A percentile compares a stretch with the other conserved stretches of the same genome.
Conservation (phyloP, 1,140 invertebrate genomes). For the Caenorhabditis elegans region DNA sequence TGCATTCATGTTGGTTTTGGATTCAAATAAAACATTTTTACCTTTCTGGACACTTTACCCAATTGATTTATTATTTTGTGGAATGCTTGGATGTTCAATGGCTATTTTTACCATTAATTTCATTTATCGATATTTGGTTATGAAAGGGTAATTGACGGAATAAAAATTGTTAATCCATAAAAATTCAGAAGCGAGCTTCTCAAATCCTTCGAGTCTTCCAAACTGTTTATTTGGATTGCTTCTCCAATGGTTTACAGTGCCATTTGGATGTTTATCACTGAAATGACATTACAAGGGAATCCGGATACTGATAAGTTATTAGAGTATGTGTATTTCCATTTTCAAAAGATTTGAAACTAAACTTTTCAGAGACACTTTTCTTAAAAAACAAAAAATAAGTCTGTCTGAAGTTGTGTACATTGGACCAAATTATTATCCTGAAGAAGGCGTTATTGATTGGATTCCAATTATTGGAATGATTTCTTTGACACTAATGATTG, state of each 20-base stretch:
- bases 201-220: not conserved
- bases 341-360: no score
- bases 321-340: not conserved
- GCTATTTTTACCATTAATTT: not conserved
- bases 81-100: slow-evolving; percentile 4
- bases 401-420: not conserved
- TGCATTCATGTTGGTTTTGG: not conserved
- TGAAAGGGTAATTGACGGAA: not conserved
- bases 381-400: not conserved
- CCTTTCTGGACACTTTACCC: not conserved
- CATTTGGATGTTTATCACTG: not conserved
- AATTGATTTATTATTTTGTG: not conserved
- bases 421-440: not conserved
- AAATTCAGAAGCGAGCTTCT: not conserved
- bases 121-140: slow-evolving; percentile 13
- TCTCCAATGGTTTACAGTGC: not conserved
- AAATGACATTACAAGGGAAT: not conserved
- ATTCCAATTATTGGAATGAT: not conserved
- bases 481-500: not conserved
- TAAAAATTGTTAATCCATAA: not conserved
- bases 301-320: not conserved
- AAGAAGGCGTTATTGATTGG: not conserved
- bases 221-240: not conserved
- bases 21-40: not conserved
- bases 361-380: not conserved